Evolutionary conservation across 2,797 vertebrate species (phyloP).

Genomic region (Borostomias antarcticus): DNA sequence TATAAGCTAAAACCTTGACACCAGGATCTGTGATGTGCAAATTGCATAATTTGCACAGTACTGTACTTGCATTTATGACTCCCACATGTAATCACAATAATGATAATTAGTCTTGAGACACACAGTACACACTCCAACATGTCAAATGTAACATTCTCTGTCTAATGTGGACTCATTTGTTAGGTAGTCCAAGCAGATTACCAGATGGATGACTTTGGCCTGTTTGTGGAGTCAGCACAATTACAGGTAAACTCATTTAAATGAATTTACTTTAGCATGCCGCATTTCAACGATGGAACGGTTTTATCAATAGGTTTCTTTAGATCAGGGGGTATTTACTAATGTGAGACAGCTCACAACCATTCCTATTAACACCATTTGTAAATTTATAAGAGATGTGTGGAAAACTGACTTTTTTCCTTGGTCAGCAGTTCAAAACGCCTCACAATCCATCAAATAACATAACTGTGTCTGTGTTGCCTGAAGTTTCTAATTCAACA

Average conservation of each 20-base stretch:
- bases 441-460: neutral
- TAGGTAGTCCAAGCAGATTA: neutral
- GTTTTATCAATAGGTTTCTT: neutral
- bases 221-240: neutral
- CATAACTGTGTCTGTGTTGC: no score
- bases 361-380: neutral
- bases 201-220: neutral
- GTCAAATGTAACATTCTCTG: neutral
- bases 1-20: neutral
- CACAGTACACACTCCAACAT: neutral
- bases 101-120: neutral
- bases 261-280: neutral
- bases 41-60: neutral
- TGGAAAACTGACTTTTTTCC: neutral
- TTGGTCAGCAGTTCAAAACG: neutral
- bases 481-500: no score
- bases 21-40: slow-evolving; percentile 26
- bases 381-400: neutral
- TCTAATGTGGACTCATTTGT: neutral
- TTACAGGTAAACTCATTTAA: neutral
- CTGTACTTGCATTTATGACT: neutral
- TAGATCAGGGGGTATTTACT: neutral
- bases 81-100: neutral
- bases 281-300: neutral
- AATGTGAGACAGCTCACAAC: neutral